Conservation (phyloP, 2,797 vertebrate species). For the Urocyon cinereoargenteus region DNA sequence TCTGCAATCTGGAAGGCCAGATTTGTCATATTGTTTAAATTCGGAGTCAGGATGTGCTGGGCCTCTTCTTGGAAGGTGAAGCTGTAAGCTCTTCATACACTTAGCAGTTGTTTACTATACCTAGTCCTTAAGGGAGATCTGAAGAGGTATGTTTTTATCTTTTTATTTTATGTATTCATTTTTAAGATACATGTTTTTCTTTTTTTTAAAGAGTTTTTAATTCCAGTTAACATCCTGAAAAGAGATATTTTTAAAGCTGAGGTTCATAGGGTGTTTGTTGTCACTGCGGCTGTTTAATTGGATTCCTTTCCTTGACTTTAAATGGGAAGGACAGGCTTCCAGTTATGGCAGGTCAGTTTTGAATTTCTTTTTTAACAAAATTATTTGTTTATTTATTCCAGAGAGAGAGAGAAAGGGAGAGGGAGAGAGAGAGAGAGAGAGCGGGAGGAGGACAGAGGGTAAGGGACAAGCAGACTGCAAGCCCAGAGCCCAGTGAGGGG, state of each 20-base stretch:
- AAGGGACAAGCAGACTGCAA: background rate
- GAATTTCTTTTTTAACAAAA: background rate
- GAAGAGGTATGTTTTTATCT: background rate
- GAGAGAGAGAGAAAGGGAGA: background rate
- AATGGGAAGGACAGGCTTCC: background rate
- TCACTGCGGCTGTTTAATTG: background rate
- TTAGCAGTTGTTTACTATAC: background rate
- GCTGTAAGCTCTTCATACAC: background rate
- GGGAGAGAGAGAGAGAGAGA: background rate
- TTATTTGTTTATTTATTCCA: too few relatives aligned
- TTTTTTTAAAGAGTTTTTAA: background rate
- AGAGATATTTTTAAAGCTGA: background rate
- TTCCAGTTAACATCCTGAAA: background rate
- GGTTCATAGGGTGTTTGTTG: background rate
- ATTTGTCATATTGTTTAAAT: background rate
- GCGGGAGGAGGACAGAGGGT: background rate
- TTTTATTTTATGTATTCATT: background rate
- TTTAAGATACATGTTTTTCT: background rate
- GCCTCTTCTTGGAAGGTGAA: background rate
- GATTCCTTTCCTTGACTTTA: background rate
- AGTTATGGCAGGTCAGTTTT: background rate
- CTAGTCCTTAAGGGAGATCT: background rate
- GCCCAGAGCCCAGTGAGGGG: too few relatives aligned
- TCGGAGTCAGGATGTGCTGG: background rate
- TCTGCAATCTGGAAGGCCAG: background rate